Percentiles rank a stretch among this genome's conserved stretches.
Evolutionary conservation across 1,140 invertebrate species (phyloP).

Genomic region (Caerostris extrusa): DNA sequence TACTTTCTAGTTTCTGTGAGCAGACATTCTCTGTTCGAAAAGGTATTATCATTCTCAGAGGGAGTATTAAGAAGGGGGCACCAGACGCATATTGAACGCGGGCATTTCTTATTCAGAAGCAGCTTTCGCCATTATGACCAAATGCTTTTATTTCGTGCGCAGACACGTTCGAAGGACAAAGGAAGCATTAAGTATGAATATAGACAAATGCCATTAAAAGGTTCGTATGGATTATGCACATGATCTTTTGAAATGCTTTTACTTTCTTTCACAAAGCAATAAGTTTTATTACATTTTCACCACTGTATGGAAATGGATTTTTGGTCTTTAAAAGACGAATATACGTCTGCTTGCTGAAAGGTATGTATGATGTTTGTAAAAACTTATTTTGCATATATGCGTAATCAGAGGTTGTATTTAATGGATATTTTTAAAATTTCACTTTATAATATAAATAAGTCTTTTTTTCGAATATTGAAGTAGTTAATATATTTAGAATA

Average conservation of each 20-base stretch:
- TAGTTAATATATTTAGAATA: too few species aligned
- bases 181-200: slow-evolving; percentile 1
- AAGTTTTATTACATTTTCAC: too few species aligned
- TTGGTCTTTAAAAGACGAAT: too few species aligned
- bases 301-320: too few species aligned
- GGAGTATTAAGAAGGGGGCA: slow-evolving; percentile 1
- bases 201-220: background rate
- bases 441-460: too few species aligned
- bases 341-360: too few species aligned
- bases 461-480: too few species aligned
- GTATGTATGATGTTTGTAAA: too few species aligned
- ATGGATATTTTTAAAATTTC: too few species aligned
- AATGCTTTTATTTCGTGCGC: slow-evolving; percentile 29
- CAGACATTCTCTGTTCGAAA: slow-evolving; percentile 5
- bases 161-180: background rate
- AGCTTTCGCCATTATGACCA: background rate
- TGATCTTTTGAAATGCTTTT: background rate
- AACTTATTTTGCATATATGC: too few species aligned
- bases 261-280: too few species aligned
- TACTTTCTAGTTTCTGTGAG: background rate
- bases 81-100: slow-evolving; percentile 5
- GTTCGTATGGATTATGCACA: background rate
- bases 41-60: slow-evolving; percentile 14
- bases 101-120: slow-evolving; percentile 22
- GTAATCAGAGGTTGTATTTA: too few species aligned